Evolutionary conservation across 2,797 vertebrate species (phyloP).

Genomic region (Parauchenoglanis ngamensis): DNA sequence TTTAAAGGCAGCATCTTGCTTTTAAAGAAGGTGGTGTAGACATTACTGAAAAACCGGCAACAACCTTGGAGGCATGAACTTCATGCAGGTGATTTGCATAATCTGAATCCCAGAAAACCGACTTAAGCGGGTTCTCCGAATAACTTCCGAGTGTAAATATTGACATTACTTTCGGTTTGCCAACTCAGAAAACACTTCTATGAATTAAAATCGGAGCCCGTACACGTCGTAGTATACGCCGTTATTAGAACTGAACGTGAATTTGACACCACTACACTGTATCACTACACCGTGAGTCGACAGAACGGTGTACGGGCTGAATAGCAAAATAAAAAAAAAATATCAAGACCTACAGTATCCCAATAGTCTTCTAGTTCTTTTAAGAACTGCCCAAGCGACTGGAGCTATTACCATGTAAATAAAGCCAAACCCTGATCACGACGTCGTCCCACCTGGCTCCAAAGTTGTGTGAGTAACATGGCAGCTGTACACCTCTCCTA

Average conservation of each 20-base stretch:
- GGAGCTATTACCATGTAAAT: not conserved
- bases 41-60: not conserved
- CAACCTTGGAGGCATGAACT: not conserved
- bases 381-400: not conserved
- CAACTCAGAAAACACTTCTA: not conserved
- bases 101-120: not conserved
- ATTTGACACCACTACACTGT: not conserved
- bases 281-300: not conserved
- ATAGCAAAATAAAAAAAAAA: not conserved
- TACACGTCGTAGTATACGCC: not conserved
- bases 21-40: not conserved
- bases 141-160: not conserved
- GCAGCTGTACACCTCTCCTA: conserved; percentile 48
- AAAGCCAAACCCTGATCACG: not conserved
- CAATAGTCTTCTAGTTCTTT: not conserved
- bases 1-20: not conserved
- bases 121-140: not conserved
- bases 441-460: conserved; percentile 21
- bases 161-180: not conserved
- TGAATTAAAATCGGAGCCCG: no score
- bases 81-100: not conserved
- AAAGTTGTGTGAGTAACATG: conserved; percentile 25
- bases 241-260: not conserved
- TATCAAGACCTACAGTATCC: not conserved
- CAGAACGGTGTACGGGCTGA: not conserved